Conservation (phyloP, 2,888 invertebrate species). For the Syritta pipiens region DNA sequence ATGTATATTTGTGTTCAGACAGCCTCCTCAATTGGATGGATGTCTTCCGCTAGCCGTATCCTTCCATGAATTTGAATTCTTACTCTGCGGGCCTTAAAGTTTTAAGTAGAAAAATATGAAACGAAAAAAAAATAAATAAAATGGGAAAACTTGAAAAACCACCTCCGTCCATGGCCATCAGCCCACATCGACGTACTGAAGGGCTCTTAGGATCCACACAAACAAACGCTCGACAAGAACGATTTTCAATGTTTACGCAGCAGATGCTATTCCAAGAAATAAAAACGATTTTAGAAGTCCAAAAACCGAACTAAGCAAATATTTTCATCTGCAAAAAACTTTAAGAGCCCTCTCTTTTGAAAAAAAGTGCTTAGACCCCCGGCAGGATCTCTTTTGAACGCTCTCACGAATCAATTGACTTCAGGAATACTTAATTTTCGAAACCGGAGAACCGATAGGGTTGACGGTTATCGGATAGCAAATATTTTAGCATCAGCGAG, state of each 20-base stretch:
- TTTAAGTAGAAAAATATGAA: too few species aligned
- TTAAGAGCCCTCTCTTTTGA: slow-evolving; percentile 2
- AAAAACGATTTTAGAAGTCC: neutral
- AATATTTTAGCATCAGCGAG: slow-evolving; percentile 27
- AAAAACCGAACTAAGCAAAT: slow-evolving; percentile 17
- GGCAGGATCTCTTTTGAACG: too few species aligned
- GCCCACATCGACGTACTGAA: slow-evolving; percentile 9
- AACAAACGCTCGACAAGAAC: neutral
- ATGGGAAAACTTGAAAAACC: too few species aligned
- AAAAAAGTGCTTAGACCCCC: too few species aligned
- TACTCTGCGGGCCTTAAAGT: too few species aligned
- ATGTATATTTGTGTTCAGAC: too few species aligned
- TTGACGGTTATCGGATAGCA: slow-evolving; percentile 39
- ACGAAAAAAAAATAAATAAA: too few species aligned
- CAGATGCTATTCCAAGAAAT: slow-evolving; percentile 9
- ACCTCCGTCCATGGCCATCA: neutral
- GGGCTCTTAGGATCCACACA: neutral
- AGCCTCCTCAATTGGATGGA: too few species aligned
- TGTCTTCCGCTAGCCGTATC: too few species aligned
- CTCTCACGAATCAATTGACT: slow-evolving; percentile 62
- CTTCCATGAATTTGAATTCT: too few species aligned
- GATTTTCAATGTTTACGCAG: slow-evolving; percentile 7
- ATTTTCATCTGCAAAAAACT: neutral
- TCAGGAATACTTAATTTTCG: slow-evolving; percentile 41
- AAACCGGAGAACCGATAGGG: slow-evolving; percentile 31